Percentiles rank a stretch among this genome's conserved stretches.
Evolutionary conservation across 1,140 invertebrate species (phyloP).

Genomic region (Homarus americanus): DNA sequence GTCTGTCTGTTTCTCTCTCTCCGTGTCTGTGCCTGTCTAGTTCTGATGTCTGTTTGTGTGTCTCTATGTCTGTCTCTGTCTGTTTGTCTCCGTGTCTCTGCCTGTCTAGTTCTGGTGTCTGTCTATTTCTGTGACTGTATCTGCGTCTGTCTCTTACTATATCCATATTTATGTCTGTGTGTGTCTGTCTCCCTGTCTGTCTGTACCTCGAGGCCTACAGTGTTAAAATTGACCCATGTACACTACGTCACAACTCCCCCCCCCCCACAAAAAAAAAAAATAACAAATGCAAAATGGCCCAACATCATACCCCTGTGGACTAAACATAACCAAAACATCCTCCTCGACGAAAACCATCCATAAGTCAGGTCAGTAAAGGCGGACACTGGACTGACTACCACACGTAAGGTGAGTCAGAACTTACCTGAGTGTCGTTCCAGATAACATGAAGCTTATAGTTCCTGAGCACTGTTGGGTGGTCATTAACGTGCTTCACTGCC

Average conservation of each 20-base stretch:
- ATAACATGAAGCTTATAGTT: slow-evolving; percentile 95
- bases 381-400: too few species aligned
- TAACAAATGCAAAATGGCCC: too few species aligned
- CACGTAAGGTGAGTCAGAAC: background rate
- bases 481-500: slow-evolving; percentile 94
- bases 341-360: too few species aligned
- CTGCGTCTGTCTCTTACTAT: too few species aligned
- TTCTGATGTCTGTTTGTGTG: slow-evolving; percentile 6
- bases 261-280: too few species aligned
- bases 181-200: slow-evolving; percentile 37
- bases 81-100: slow-evolving; percentile 1
- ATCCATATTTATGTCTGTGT: slow-evolving; percentile 21
- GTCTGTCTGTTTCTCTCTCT: background rate
- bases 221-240: too few species aligned
- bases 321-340: too few species aligned
- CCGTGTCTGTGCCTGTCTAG: slow-evolving; percentile 33
- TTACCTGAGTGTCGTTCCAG: slow-evolving; percentile 96
- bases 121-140: background rate
- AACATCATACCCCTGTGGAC: too few species aligned
- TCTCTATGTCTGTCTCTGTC: slow-evolving; percentile 33
- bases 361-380: too few species aligned
- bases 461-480: slow-evolving; percentile 88
- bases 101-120: background rate
- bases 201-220: background rate
- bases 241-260: background rate